A percentile compares a stretch with the other conserved stretches of the same genome.
Conservation (phyloP, 1,140 invertebrate genomes). For the Stegodyphus dumicola region DNA sequence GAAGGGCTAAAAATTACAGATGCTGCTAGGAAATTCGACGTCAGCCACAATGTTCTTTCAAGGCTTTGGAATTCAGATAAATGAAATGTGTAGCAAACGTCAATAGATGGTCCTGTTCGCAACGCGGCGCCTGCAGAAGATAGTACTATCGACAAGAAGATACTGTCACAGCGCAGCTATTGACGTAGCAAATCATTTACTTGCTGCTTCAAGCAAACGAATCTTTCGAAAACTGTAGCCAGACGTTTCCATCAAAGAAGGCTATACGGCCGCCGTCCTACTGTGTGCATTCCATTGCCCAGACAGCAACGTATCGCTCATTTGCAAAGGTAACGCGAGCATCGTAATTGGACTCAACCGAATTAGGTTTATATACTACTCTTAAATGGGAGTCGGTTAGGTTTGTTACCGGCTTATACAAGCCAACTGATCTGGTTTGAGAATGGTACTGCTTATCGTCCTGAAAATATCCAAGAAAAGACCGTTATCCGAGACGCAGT, state of each 20-base stretch:
- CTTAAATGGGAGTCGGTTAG: no score
- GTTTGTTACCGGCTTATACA: no score
- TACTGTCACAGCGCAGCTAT: neutral
- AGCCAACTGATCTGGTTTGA: no score
- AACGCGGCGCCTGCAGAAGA: neutral
- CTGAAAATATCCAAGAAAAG: no score
- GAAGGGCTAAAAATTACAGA: neutral
- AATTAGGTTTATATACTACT: no score
- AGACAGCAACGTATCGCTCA: neutral
- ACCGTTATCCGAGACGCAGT: no score
- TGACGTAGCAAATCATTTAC: neutral
- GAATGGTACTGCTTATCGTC: no score
- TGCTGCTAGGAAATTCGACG: neutral
- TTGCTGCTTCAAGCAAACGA: neutral
- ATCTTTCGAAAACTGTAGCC: neutral
- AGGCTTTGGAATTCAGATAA: constrained; percentile 1
- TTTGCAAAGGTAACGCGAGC: neutral
- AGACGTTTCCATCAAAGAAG: neutral
- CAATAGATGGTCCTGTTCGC: neutral
- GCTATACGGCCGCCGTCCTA: neutral
- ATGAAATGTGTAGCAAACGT: neutral
- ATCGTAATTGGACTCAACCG: no score
- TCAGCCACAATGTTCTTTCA: neutral
- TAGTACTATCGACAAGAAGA: neutral
- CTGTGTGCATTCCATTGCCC: neutral